phyloP scores from a whole-genome alignment of 2,113 vertebrate species.

The Xerus inauris region DNA sequence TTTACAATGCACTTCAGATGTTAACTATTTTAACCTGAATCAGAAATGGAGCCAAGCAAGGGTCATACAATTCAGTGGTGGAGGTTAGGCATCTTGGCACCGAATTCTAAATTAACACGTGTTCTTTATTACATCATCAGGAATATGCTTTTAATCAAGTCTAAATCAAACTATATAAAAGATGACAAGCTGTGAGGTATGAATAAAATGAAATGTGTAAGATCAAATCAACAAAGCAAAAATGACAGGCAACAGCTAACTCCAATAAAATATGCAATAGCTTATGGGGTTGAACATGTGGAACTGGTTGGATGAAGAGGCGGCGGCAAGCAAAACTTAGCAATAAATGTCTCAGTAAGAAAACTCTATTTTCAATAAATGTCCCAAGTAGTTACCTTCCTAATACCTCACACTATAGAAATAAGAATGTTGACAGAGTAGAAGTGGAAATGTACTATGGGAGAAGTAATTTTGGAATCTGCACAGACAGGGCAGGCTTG shows the following conservation, averaged over 20 bases:
- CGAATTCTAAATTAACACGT: slow-evolving; percentile 55
- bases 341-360: neutral
- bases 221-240: neutral
- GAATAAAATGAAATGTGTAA: slow-evolving; percentile 26
- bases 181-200: neutral
- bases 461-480: neutral
- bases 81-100: neutral
- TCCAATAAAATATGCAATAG: neutral
- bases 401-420: neutral
- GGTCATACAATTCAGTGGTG: neutral
- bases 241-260: neutral
- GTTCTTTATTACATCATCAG: slow-evolving; percentile 44
- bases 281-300: neutral
- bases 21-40: slow-evolving; percentile 33
- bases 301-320: neutral
- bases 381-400: neutral
- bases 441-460: neutral
- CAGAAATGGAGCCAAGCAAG: slow-evolving; percentile 7
- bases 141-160: slow-evolving; percentile 22
- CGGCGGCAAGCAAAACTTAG: neutral
- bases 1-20: slow-evolving; percentile 37
- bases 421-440: neutral
- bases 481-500: neutral
- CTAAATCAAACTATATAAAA: slow-evolving; percentile 45
- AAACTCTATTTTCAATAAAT: neutral